Conservation (phyloP, 2,888 invertebrate genomes). For the Salpingus planirostris region DNA sequence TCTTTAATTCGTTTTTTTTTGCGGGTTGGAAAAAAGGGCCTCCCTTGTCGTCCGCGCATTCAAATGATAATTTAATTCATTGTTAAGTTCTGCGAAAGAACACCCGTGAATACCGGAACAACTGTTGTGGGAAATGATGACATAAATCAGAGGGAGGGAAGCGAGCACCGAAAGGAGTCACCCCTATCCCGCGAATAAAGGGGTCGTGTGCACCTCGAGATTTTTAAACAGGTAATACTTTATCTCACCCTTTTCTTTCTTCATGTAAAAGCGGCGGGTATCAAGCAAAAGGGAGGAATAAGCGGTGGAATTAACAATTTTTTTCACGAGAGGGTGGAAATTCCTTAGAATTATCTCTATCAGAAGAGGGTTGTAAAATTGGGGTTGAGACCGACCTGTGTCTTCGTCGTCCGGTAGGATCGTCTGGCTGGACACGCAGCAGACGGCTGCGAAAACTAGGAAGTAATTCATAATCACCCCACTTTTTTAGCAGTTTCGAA, state of each 20-base stretch:
- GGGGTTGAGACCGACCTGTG: constrained; percentile 22
- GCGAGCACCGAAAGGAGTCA: not conserved
- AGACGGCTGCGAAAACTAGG: constrained; percentile 15
- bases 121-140: constrained; percentile 18
- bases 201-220: not conserved
- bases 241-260: no score
- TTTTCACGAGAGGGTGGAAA: no score
- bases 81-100: constrained; percentile 9
- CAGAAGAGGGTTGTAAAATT: no score
- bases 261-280: no score
- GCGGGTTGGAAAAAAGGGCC: no score
- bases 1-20: no score
- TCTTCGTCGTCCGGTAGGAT: constrained; percentile 29
- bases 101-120: constrained; percentile 14
- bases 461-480: constrained; percentile 12
- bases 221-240: not conserved
- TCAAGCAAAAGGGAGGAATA: no score
- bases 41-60: no score
- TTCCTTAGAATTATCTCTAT: no score
- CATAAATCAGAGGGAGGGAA: constrained; percentile 15
- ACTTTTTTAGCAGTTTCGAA: no score
- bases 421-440: constrained; percentile 25
- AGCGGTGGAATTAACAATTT: no score
- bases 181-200: no score
- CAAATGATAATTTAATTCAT: constrained; percentile 15